These are phyloP conservation scores for Cyprinodon brontotheroides DNA, from an alignment of 2,113 vertebrate species.

Conservation along the genomic window DNA sequence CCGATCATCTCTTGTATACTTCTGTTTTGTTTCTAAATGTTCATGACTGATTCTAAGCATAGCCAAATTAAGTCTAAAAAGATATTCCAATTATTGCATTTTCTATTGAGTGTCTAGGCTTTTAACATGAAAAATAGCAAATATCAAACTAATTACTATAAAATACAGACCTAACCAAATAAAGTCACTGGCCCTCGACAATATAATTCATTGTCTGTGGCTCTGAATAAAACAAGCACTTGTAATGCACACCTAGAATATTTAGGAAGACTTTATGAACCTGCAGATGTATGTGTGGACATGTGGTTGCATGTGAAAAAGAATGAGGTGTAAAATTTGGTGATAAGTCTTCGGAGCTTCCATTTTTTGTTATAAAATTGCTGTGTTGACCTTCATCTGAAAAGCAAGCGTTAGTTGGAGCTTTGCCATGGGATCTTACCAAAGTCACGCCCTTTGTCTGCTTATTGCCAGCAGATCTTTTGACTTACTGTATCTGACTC, in stretches of 20 bases:
- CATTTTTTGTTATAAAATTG: slow-evolving; percentile 44
- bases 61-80: slow-evolving; percentile 23
- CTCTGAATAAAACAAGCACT: slow-evolving; percentile 5
- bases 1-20: background rate
- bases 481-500: too few relatives aligned
- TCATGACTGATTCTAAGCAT: background rate
- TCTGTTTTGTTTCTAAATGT: slow-evolving; percentile 2
- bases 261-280: background rate
- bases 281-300: slow-evolving; percentile 11
- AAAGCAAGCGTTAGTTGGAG: slow-evolving; percentile 19
- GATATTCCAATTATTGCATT: slow-evolving; percentile 13
- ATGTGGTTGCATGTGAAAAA: slow-evolving; percentile 20
- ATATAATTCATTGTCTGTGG: slow-evolving; percentile 12
- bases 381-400: slow-evolving; percentile 46
- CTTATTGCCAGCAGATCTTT: slow-evolving; percentile 40
- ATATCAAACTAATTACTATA: slow-evolving; percentile 13
- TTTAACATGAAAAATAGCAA: slow-evolving; percentile 13
- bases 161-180: slow-evolving; percentile 3
- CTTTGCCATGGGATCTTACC: slow-evolving; percentile 25
- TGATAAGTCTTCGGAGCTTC: slow-evolving; percentile 35
- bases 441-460: slow-evolving; percentile 26
- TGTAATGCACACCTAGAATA: background rate
- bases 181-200: background rate
- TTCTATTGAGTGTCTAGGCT: background rate
- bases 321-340: slow-evolving; percentile 22